Evolutionary conservation across 1,140 invertebrate species (phyloP).

Genomic region (Aplysia californica): DNA sequence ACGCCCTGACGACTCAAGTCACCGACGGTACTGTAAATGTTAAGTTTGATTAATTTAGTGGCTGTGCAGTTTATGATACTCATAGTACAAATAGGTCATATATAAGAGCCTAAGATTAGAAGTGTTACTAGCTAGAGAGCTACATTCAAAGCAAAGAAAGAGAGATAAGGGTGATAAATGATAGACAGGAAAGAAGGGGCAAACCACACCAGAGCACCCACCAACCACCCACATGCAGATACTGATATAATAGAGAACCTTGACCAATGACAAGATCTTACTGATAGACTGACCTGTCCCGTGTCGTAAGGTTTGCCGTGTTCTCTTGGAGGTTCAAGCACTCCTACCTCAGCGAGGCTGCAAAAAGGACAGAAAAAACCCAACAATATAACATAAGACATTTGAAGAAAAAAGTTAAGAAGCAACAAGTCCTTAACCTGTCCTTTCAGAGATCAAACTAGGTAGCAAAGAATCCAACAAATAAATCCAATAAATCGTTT

Average conservation of each 20-base stretch:
- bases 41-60: no score
- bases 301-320: slow-evolving; percentile 90
- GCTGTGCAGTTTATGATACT: no score
- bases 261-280: background rate
- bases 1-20: no score
- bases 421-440: no score
- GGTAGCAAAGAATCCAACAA: no score
- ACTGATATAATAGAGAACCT: background rate
- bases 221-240: background rate
- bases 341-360: slow-evolving; percentile 82
- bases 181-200: background rate
- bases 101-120: no score
- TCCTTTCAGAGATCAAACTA: no score
- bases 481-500: no score
- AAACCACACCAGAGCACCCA: background rate
- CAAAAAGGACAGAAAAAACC: slow-evolving; percentile 9
- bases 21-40: no score
- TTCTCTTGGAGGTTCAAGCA: slow-evolving; percentile 83
- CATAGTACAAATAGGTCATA: no score
- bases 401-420: no score
- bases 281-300: slow-evolving; percentile 86
- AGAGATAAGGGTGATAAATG: background rate
- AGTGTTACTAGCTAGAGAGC: background rate
- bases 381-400: no score
- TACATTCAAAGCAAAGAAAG: background rate